phyloP scores from a whole-genome alignment of 2,797 vertebrate genomes.

The Notoglanidium macrostoma region DNA sequence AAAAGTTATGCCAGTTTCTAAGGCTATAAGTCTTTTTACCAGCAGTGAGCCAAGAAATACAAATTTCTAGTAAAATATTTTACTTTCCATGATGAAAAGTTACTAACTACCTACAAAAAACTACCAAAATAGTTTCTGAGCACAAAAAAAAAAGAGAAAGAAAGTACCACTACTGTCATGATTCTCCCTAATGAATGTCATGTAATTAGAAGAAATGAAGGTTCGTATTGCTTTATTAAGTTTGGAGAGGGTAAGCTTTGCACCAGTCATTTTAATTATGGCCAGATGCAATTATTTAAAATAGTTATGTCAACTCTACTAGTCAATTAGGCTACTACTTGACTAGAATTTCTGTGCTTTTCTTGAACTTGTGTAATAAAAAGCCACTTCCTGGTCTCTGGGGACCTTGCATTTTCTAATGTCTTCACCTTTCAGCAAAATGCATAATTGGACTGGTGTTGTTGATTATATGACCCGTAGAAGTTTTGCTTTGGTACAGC shows the following conservation, averaged over 20 bases:
- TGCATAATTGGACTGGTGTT: slow-evolving; percentile 47
- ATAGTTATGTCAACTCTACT: slow-evolving; percentile 56
- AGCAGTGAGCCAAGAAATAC: not conserved
- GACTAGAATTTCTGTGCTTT: slow-evolving; percentile 54
- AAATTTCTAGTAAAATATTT: slow-evolving; percentile 16
- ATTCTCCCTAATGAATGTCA: slow-evolving; percentile 57
- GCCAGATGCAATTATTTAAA: slow-evolving; percentile 62
- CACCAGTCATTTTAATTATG: slow-evolving; percentile 62
- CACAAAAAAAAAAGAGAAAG: slow-evolving; percentile 41
- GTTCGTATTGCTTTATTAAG: slow-evolving; percentile 59
- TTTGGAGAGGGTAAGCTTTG: slow-evolving; percentile 52
- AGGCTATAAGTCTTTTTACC: not conserved
- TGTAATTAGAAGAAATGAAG: slow-evolving; percentile 58
- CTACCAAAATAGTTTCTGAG: slow-evolving; percentile 38
- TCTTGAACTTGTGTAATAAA: slow-evolving; percentile 47
- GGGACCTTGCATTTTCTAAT: slow-evolving; percentile 44
- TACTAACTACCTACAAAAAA: slow-evolving; percentile 38
- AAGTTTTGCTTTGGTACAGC: not conserved
- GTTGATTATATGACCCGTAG: slow-evolving; percentile 24
- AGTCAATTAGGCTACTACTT: slow-evolving; percentile 62
- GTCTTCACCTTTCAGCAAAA: slow-evolving; percentile 49
- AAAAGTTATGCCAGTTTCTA: not conserved
- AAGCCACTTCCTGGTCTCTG: slow-evolving; percentile 51
- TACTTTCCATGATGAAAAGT: not conserved
- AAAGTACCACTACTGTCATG: slow-evolving; percentile 51